Evolutionary conservation across 1,140 invertebrate species (phyloP).

Genomic region (Stegodyphus dumicola): DNA sequence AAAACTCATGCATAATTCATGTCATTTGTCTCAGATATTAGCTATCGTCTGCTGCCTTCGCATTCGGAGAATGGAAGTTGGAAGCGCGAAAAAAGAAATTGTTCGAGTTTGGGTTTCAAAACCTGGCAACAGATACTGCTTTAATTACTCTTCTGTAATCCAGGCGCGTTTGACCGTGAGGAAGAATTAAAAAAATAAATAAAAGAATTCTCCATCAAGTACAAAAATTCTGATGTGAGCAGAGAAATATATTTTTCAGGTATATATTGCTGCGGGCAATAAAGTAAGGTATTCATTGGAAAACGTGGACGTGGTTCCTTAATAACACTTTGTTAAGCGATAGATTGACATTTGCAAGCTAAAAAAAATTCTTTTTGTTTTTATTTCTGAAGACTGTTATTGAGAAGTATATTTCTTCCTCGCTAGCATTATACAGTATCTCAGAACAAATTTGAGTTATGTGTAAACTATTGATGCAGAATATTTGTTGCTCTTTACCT

Average conservation of each 20-base stretch:
- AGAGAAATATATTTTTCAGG: slow-evolving; percentile 45
- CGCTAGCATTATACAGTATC: no score
- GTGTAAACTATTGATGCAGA: no score
- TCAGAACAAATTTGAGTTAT: no score
- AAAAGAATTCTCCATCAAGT: slow-evolving; percentile 21
- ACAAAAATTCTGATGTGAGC: background rate
- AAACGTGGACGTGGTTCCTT: background rate
- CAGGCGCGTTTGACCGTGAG: slow-evolving; percentile 46
- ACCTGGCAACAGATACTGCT: slow-evolving; percentile 56
- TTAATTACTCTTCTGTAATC: slow-evolving; percentile 60
- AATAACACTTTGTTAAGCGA: slow-evolving; percentile 51
- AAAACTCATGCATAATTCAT: slow-evolving; percentile 61
- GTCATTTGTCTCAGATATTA: slow-evolving; percentile 60
- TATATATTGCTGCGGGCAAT: slow-evolving; percentile 30
- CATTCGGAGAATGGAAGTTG: slow-evolving; percentile 9
- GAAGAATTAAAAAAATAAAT: background rate
- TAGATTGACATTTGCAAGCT: background rate
- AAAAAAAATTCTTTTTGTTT: slow-evolving; percentile 2
- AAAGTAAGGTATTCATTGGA: background rate
- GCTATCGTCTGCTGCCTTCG: slow-evolving; percentile 47
- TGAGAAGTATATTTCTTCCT: no score
- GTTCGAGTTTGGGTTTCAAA: slow-evolving; percentile 33
- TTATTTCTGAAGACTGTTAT: background rate
- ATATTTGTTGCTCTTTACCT: no score
- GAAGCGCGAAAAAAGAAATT: background rate